These are phyloP conservation scores for Hylomyscus alleni DNA, from an alignment of 2,797 vertebrate genomes.

Conservation along the genomic window DNA sequence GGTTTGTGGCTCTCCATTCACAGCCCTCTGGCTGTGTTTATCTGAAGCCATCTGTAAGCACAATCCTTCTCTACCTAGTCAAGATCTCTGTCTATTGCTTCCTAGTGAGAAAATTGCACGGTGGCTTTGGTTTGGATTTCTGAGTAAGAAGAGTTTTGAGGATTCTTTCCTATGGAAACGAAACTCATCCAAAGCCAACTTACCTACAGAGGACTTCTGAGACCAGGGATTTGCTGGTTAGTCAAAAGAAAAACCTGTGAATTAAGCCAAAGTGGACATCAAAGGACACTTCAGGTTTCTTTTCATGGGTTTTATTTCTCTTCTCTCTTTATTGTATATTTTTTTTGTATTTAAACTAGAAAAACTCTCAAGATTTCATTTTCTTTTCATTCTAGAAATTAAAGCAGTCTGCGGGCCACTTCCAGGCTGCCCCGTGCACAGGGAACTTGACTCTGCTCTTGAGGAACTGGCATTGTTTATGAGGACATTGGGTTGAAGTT, in stretches of 20 bases:
- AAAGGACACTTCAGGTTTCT: not conserved
- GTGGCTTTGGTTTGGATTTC: slow-evolving; percentile 47
- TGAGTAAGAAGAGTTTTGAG: slow-evolving; percentile 29
- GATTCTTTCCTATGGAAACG: slow-evolving; percentile 23
- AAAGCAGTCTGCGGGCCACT: not conserved
- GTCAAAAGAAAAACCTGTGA: not conserved
- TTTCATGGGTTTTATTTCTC: not conserved
- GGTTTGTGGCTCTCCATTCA: not conserved
- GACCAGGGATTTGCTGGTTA: not conserved
- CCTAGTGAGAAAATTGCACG: slow-evolving; percentile 19
- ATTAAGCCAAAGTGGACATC: not conserved
- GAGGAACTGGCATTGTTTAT: not conserved
- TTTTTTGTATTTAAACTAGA: not conserved
- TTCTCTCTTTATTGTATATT: not conserved
- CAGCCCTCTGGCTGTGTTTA: slow-evolving; percentile 22
- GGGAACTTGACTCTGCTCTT: not conserved
- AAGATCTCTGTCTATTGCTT: not conserved
- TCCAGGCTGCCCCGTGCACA: not conserved
- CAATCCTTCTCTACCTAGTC: slow-evolving; percentile 48
- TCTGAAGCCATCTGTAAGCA: slow-evolving; percentile 58
- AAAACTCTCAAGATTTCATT: not conserved
- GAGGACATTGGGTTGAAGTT: not conserved
- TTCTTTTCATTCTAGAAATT: slow-evolving; percentile 43
- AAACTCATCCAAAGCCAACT: not conserved
- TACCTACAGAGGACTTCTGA: slow-evolving; percentile 2